Base-by-base conservation (phyloP, 2,888 invertebrate species). In the Hesperia comma region DNA sequence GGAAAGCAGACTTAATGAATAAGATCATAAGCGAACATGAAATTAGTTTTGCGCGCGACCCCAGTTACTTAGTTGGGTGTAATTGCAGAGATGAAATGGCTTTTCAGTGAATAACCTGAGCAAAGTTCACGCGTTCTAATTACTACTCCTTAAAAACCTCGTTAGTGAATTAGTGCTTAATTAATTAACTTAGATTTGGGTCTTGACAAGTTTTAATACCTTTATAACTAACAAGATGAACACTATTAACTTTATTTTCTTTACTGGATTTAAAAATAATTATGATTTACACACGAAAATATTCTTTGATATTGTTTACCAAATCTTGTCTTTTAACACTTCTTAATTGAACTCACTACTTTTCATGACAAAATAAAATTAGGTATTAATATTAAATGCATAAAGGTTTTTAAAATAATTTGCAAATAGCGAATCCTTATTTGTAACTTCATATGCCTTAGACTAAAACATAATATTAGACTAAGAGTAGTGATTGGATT, bases 41-140 rank as follows among this genome's bases (percentile, higher is more conserved):
- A 66, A 66, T 66, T 54, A 60, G 64, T 66, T 51, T 66, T 54
- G 53, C 58, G 21, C 19, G 7, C 32, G 14, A 58, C 37, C 53
- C 43, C 41, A 33, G 54, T 64, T 53, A 58, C 64, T 64, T 58
- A 58, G 57, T n/a, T 15, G 43, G 53, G 32, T 66, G 58, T 66
- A 66, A 66, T 66, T 60, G 66, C 66, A 46, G 54, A 66, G 46
- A 61, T 66, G 60, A 61, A 66, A 66, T 55, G 37, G 21, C 54
- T 37, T 66, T 66, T 60, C 60, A 58, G n/a, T 53, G 19, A 61
- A 66, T 55, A 66, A 53, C 58, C 53, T 49, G 51, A 51, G 60
- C 58, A 46, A 46, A 58, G 54, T 60, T 66, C 60, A 60, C 66
- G 66, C 64, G 58, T 66, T 60, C 66, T 66, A 66, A 66, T 66